Evolutionary conservation across 2,113 vertebrate species (phyloP).

Genomic region (Ancistrus triradiatus): DNA sequence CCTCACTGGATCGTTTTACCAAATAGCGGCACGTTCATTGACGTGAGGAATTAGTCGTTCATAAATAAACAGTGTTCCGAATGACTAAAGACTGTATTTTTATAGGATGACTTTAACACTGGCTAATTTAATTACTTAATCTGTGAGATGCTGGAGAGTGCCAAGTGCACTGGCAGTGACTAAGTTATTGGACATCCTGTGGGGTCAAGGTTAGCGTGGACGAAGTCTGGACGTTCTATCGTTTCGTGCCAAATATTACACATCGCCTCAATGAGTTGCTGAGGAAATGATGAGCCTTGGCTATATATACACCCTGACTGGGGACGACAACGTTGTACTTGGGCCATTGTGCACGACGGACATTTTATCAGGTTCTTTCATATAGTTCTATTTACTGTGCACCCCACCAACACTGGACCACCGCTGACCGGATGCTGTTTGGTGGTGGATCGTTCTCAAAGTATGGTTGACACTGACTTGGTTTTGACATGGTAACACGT

Average conservation of each 20-base stretch:
- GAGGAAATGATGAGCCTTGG: no score
- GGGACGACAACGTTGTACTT: no score
- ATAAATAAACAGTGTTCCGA: constrained; percentile 41
- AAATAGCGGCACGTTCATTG: constrained; percentile 39
- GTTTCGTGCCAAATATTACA: not conserved
- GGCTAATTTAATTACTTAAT: not conserved
- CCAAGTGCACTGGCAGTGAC: not conserved
- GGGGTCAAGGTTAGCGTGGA: not conserved
- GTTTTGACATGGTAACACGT: no score
- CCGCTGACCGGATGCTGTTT: no score
- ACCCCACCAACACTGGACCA: no score
- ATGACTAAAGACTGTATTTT: constrained; percentile 10
- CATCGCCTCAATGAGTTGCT: no score
- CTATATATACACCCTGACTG: no score
- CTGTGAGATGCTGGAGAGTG: constrained; percentile 1
- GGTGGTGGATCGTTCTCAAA: no score
- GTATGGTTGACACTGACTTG: no score
- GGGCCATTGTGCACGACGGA: no score
- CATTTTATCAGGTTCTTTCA: no score
- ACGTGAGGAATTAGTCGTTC: constrained; percentile 18
- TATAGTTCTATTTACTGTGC: no score
- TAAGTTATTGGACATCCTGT: not conserved
- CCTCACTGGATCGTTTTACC: constrained; percentile 32
- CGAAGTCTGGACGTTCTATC: not conserved
- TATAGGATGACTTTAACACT: not conserved